A percentile compares a stretch with the other conserved stretches of the same genome.
Conservation (phyloP, 2,113 vertebrate genomes). For the Nerophis lumbriciformis region DNA sequence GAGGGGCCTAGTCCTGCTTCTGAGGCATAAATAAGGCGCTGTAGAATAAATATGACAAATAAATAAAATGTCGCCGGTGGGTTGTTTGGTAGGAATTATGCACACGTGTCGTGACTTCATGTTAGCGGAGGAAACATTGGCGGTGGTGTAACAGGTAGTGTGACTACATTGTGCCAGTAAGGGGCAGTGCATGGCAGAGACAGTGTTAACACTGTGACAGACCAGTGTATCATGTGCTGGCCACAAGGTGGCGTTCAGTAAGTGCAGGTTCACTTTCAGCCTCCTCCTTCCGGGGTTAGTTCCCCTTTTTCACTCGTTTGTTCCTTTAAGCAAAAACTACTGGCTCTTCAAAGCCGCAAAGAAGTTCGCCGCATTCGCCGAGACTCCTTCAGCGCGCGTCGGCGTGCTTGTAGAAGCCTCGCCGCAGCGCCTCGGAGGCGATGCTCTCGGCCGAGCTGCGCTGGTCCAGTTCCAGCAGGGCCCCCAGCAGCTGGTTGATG, state of each 20-base stretch:
- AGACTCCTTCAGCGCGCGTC: slow-evolving; percentile 42
- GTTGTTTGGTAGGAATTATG: no score
- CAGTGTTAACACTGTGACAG: background rate
- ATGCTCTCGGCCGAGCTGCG: slow-evolving; percentile 71
- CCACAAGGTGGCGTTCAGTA: background rate
- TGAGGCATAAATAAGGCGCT: no score
- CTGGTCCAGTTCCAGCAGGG: slow-evolving; percentile 71
- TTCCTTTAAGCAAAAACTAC: slow-evolving; percentile 1
- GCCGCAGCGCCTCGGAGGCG: slow-evolving; percentile 57
- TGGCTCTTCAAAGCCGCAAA: background rate
- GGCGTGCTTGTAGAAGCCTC: slow-evolving; percentile 67
- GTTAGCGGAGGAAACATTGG: no score
- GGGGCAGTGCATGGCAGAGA: background rate
- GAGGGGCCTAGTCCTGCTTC: no score
- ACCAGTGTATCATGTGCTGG: slow-evolving; percentile 9
- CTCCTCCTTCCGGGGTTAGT: background rate
- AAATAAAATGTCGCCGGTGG: no score
- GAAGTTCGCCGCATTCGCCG: background rate
- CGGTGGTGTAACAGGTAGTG: background rate
- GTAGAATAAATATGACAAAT: no score
- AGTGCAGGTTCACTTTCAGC: background rate
- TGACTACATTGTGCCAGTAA: background rate
- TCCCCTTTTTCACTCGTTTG: background rate
- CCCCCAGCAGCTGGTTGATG: slow-evolving; percentile 70
- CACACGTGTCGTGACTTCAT: no score